These are phyloP conservation scores for Crocallis elinguaria DNA, from an alignment of 2,888 invertebrate species.

Conservation along the genomic window DNA sequence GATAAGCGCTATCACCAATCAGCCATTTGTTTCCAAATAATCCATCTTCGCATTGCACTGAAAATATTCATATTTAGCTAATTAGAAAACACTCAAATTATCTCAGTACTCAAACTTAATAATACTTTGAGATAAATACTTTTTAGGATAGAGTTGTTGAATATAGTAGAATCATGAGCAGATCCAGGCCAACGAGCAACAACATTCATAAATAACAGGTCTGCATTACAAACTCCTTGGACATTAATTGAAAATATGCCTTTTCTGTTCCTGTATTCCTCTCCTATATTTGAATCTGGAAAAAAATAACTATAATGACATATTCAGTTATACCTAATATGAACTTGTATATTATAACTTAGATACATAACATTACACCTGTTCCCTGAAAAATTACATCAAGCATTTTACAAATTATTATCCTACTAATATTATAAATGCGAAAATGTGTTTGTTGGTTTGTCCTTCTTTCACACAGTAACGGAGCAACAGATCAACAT, in stretches of 20 bases:
- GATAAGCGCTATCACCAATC: slow-evolving; percentile 23
- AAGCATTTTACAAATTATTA: too few species aligned
- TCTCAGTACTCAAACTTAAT: background rate
- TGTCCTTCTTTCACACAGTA: too few species aligned
- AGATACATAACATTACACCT: too few species aligned
- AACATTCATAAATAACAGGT: slow-evolving; percentile 26
- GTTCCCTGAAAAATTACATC: background rate
- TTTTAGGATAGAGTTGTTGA: slow-evolving; percentile 27
- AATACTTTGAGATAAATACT: slow-evolving; percentile 14
- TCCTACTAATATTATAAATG: too few species aligned
- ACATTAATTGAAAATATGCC: slow-evolving; percentile 32
- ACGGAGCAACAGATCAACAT: too few species aligned
- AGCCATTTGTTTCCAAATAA: slow-evolving; percentile 13
- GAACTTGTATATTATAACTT: too few species aligned
- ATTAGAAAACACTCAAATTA: background rate
- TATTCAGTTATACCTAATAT: background rate
- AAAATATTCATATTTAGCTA: background rate
- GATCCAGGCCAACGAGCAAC: slow-evolving; percentile 31
- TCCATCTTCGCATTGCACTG: slow-evolving; percentile 3
- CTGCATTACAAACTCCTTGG: slow-evolving; percentile 33
- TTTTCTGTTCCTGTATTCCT: slow-evolving; percentile 32
- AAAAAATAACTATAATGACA: background rate
- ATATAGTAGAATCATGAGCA: slow-evolving; percentile 31
- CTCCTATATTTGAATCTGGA: background rate
- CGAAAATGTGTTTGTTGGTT: too few species aligned